A percentile compares a stretch with the other conserved stretches of the same genome.
Evolutionary conservation across 2,888 invertebrate species (phyloP).

Genomic region (Lithophane semibrunnea): DNA sequence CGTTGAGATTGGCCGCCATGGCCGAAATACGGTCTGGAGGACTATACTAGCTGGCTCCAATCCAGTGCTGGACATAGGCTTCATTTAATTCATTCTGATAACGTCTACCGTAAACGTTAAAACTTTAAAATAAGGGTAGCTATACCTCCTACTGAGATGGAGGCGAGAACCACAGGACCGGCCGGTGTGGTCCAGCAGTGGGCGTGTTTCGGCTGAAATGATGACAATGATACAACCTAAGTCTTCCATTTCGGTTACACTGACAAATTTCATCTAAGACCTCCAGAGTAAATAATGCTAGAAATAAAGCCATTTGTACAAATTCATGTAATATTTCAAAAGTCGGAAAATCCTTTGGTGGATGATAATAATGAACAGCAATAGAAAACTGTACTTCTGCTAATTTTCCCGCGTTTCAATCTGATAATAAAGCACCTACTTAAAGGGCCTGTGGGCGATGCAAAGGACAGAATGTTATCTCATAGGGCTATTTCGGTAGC

Average conservation of each 20-base stretch:
- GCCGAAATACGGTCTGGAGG: too few species aligned
- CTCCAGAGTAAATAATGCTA: too few species aligned
- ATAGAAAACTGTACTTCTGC: constrained; percentile 39
- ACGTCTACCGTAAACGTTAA: not conserved
- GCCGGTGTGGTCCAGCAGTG: too few species aligned
- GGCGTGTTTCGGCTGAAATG: too few species aligned
- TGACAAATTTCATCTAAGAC: not conserved
- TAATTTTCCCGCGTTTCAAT: constrained; percentile 32
- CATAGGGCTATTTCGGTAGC: constrained; percentile 51
- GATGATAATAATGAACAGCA: not conserved
- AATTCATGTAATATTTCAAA: not conserved
- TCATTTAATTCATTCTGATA: not conserved
- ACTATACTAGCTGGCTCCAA: not conserved
- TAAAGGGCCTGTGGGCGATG: constrained; percentile 57
- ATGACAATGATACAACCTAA: too few species aligned
- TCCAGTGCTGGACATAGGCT: not conserved
- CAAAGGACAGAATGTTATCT: constrained; percentile 54
- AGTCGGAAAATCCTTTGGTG: not conserved
- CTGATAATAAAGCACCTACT: constrained; percentile 45
- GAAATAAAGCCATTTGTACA: too few species aligned
- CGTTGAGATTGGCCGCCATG: too few species aligned
- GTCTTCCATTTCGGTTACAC: not conserved
- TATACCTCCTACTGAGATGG: not conserved
- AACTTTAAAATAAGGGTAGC: not conserved
- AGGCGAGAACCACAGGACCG: too few species aligned